Base-by-base conservation (phyloP, 2,113 vertebrate genomes). In the Lucifuga dentata region DNA sequence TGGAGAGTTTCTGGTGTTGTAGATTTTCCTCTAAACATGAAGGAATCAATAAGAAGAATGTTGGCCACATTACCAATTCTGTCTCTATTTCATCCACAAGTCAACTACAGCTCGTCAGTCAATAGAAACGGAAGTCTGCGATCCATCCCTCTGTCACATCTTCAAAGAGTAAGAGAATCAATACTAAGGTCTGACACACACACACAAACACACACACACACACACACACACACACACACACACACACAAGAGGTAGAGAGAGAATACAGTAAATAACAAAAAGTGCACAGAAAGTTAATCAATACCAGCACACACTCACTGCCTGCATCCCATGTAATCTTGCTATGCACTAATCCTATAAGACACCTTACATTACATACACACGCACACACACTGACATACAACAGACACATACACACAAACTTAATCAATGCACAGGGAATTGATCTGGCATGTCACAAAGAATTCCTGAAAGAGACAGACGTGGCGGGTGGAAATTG, bases 81-180 rank as follows among this genome's bases (percentile, higher is more conserved):
- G 72, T 81, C 79, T 87, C 70, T 56, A 81, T 89, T 86, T 86
- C 80, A 82, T 85, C 85, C 83, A 61, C 81, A 64, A 83, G 75
- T 83, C 85, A 79, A 75, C 83, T 85, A 62, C 80, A 73, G 78
- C 77, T 57, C 63, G 76, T 15, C 57, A 40, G 80, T 90, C 89
- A 79, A 90, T 89, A 86, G 55, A 75, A 62, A 51, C 71, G 78
- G 71, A 78, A 76, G 80, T 62, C 80, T 69, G 73, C 67, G 41
- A 73, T 67, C 81, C 72, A 65, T 88, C 71, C 75, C 68, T 73
- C 52, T 68, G 73, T 69, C 77, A 77, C 65, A 43, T 83, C 70
- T 77, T 86, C 79, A 79, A 69, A 87, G 83, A 81, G 75, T 63
- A 65, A 82, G 64, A 60, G 73, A 76, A 90, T 90, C 86, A 3